Evolutionary conservation across 2,113 vertebrate genomes (phyloP), one percentile per base, ranked within the genome.

Genomic region (Camelus dromedarius): DNA sequence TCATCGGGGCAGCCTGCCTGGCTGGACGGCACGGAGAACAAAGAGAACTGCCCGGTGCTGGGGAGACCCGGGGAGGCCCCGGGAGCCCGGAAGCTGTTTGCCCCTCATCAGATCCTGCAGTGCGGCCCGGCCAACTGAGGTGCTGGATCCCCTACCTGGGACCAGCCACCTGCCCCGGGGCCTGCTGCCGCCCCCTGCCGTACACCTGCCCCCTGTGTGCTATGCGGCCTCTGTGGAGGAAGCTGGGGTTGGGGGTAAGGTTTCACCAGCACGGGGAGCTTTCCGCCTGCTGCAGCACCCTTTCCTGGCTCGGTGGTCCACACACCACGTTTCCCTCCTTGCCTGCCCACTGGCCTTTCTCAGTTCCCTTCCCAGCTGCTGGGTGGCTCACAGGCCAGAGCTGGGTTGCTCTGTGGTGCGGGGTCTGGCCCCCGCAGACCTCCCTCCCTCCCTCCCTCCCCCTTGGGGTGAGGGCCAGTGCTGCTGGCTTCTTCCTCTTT

Each of bases 1-100:
- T 24, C 93, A 0, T 24, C 93, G 0, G 96, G 95, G 14, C 97
- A 66, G 84, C 48, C 69, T 0, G 2, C 38, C 0, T 81, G 94
- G 10, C 6, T 0, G 0, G 98, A 97, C 98, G 89, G 97, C 92
- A 98, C 99, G 75, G 99, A 99, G 97, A 99, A 99, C 46, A 99
- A 99, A 75, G 99, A 99, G 98, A 99, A 99, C 82, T 0, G 97
- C 1, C 98, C 92, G 0, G 24, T 94, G 42, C 96, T 56, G 8
- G 87, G 89, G 26, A 99, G 98, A 96, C 97, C 88, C 0, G 16
- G 86, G 32, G 98, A 99, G 0, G 3, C 52, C 0, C 3, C 91
- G 0, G 92, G 79, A 0, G 88, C 98, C 76, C 95, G 98, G 30
- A 99, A 99, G 95, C 98, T 99, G 56, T 99, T 99, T 16, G 77